A percentile compares a stretch with the other conserved stretches of the same genome.
Conservation (phyloP, 1,140 invertebrate genomes). For the Ips typographus region DNA sequence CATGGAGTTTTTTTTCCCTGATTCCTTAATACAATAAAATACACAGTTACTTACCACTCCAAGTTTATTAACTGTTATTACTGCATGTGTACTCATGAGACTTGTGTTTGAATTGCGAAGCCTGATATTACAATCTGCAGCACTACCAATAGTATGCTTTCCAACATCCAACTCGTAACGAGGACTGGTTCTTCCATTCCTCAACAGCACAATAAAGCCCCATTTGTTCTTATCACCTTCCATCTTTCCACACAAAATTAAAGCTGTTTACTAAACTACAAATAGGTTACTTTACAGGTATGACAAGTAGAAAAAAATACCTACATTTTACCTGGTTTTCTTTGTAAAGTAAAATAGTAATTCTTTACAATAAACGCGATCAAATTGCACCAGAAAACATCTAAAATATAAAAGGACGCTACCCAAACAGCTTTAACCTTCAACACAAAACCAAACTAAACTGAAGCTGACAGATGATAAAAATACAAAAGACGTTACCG, state of each 20-base stretch:
- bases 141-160: constrained; percentile 15
- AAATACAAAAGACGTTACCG: too few relatives aligned
- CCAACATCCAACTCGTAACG: constrained; percentile 16
- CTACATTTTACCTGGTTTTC: not conserved
- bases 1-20: not conserved
- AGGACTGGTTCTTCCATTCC: constrained; percentile 6
- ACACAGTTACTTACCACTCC: constrained; percentile 21
- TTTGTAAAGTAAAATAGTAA: constrained; percentile 1
- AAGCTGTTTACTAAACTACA: too few relatives aligned
- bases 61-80: constrained; percentile 3
- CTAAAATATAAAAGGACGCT: too few relatives aligned
- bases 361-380: too few relatives aligned
- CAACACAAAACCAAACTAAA: too few relatives aligned
- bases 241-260: too few relatives aligned
- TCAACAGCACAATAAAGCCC: not conserved
- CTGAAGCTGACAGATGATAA: too few relatives aligned
- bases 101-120: not conserved
- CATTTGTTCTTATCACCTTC: too few relatives aligned
- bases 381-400: too few relatives aligned
- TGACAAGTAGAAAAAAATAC: not conserved
- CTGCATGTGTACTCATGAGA: constrained; percentile 9
- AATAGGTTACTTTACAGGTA: too few relatives aligned
- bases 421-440: too few relatives aligned
- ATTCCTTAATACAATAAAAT: not conserved
- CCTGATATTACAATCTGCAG: constrained; percentile 8